Conservation (phyloP, 2,797 vertebrate species). For the Aythya fuligula region DNA sequence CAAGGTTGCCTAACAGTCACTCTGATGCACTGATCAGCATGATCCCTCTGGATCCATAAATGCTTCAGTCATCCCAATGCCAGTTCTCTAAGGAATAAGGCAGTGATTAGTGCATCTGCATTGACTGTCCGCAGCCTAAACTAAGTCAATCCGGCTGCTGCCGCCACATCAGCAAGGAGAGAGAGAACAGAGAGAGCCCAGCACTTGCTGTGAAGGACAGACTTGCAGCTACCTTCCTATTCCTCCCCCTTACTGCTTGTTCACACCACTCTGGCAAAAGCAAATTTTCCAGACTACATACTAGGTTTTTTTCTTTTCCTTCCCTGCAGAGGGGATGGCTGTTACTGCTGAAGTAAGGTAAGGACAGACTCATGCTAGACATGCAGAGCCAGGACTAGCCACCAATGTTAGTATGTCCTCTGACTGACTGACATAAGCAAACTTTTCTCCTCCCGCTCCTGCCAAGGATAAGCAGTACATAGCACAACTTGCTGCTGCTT, state of each 20-base stretch:
- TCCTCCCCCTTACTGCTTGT: neutral
- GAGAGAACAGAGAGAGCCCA: neutral
- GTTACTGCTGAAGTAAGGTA: neutral
- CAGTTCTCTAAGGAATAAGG: neutral
- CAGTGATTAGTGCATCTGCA: neutral
- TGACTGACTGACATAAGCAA: neutral
- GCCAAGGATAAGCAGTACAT: neutral
- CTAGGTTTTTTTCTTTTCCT: neutral
- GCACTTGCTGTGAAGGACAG: neutral
- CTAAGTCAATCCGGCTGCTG: accelerated
- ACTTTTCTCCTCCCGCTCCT: neutral
- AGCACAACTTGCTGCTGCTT: neutral
- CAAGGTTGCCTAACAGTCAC: neutral
- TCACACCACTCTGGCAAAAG: neutral
- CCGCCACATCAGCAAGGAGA: neutral
- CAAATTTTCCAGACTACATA: neutral
- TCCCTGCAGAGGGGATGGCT: neutral
- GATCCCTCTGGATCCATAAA: neutral
- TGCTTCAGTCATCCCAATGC: neutral
- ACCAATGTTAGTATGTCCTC: neutral
- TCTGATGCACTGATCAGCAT: neutral
- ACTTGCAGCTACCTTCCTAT: neutral
- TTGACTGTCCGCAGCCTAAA: neutral
- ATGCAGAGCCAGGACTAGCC: neutral
- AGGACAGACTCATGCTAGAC: neutral